Percentiles rank a stretch among this genome's conserved stretches.
phyloP scores from a whole-genome alignment of 1,140 invertebrate species.

The Lordiphosa clarofinis region DNA sequence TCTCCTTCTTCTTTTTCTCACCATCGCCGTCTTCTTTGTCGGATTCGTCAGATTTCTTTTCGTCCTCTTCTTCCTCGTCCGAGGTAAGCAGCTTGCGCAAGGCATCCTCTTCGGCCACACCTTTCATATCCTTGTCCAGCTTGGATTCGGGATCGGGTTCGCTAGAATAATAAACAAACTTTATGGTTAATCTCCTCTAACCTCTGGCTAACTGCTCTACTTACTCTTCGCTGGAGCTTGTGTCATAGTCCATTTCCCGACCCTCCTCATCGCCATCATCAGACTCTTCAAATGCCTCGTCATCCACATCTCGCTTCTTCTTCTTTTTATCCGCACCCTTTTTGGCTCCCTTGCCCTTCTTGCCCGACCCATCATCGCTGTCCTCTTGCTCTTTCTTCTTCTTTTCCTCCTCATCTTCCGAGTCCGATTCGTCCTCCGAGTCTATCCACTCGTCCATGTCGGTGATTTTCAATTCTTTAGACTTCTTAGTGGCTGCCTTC shows the following conservation, averaged over 20 bases:
- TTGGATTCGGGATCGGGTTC: slow-evolving; percentile 89
- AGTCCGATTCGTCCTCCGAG: slow-evolving; percentile 87
- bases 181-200: neutral
- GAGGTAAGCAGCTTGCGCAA: slow-evolving; percentile 91
- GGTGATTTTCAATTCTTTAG: slow-evolving; percentile 90
- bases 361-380: slow-evolving; percentile 80
- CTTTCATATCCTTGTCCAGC: slow-evolving; percentile 86
- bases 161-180: slow-evolving; percentile 77
- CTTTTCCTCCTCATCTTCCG: slow-evolving; percentile 83
- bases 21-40: slow-evolving; percentile 82
- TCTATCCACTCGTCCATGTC: slow-evolving; percentile 97
- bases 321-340: slow-evolving; percentile 85
- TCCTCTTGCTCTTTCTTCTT: slow-evolving; percentile 86
- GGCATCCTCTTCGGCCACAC: slow-evolving; percentile 94
- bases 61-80: slow-evolving; percentile 93
- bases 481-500: slow-evolving; percentile 79
- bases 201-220: slow-evolving; percentile 8
- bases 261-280: slow-evolving; percentile 98
- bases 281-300: slow-evolving; percentile 96
- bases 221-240: slow-evolving; percentile 88
- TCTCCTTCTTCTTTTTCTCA: slow-evolving; percentile 83
- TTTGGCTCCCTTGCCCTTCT: slow-evolving; percentile 85
- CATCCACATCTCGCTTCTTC: slow-evolving; percentile 87
- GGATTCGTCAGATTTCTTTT: slow-evolving; percentile 84
- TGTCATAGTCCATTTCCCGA: slow-evolving; percentile 92